Evolutionary conservation across 2,888 invertebrate species (phyloP).

Genomic region (Homarus gammarus): DNA sequence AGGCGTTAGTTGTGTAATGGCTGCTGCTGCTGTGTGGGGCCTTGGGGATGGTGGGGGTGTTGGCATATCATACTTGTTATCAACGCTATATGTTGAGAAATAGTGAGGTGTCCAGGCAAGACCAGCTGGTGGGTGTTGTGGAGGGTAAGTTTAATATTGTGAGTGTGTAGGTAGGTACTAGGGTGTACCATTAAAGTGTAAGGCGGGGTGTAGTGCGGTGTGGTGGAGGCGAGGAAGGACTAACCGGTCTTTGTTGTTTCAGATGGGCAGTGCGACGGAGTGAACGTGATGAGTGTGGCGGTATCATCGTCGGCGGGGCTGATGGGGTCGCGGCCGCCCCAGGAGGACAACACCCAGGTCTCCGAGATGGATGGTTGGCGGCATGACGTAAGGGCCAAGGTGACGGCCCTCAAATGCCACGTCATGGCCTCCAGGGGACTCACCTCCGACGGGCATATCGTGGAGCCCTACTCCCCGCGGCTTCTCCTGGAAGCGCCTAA

Average conservation of each 20-base stretch:
- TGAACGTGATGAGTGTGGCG: constrained; percentile 53
- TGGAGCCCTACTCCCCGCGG: constrained; percentile 64
- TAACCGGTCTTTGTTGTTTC: not conserved
- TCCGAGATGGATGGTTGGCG: constrained; percentile 63
- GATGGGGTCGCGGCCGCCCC: not conserved
- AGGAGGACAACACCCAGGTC: constrained; percentile 12
- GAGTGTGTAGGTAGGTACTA: too few species aligned
- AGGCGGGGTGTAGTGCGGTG: not conserved
- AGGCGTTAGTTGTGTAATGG: too few species aligned
- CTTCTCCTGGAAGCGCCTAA: constrained; percentile 55
- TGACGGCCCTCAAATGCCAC: constrained; percentile 74
- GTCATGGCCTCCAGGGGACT: constrained; percentile 75
- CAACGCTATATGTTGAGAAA: too few species aligned
- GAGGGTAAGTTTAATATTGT: too few species aligned
- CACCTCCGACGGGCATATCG: constrained; percentile 71
- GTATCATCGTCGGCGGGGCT: constrained; percentile 39
- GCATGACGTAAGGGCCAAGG: constrained; percentile 67
- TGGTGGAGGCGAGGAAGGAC: too few species aligned
- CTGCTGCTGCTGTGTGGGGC: too few species aligned
- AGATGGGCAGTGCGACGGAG: not conserved
- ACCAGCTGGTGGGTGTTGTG: too few species aligned
- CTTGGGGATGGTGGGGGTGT: too few species aligned
- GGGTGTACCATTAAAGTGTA: too few species aligned
- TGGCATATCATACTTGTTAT: too few species aligned
- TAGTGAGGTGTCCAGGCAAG: too few species aligned